Conservation (phyloP, 2,888 invertebrate species). For the Temnothorax ravouxi region DNA sequence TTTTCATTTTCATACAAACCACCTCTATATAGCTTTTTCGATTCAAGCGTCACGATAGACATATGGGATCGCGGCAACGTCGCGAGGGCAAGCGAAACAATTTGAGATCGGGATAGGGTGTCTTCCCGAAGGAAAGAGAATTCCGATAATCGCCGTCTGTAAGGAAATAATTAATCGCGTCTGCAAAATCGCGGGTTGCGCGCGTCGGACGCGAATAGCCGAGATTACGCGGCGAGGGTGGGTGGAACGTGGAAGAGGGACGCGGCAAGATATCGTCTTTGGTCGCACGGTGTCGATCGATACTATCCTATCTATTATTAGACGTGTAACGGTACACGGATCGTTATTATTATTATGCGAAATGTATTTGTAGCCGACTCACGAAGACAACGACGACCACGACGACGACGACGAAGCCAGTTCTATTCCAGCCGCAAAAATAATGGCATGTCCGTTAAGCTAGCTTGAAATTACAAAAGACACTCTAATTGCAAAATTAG, state of each 20-base stretch:
- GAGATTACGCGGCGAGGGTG: constrained; percentile 26
- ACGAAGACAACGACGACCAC: constrained; percentile 19
- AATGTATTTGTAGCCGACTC: constrained; percentile 45
- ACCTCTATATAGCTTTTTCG: too few species aligned
- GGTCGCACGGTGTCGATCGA: constrained; percentile 66
- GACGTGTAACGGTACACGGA: constrained; percentile 53
- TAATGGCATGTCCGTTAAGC: constrained; percentile 26
- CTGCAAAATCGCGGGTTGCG: constrained; percentile 36
- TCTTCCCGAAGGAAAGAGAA: constrained; percentile 30
- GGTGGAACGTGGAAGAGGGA: neutral
- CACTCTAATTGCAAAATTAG: neutral
- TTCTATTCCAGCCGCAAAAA: constrained; percentile 41
- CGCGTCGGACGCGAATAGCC: constrained; percentile 35
- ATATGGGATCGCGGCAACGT: neutral
- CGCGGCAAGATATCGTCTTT: constrained; percentile 59
- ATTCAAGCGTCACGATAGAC: neutral
- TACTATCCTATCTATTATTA: constrained; percentile 68
- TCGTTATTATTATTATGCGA: constrained; percentile 52
- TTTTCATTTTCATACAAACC: neutral
- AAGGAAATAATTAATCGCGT: constrained; percentile 49
- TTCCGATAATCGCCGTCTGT: constrained; percentile 40
- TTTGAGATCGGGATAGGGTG: neutral
- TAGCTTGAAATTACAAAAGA: constrained; percentile 14
- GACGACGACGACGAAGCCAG: neutral
- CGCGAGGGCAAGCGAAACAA: neutral